Evolutionary conservation across 2,888 invertebrate species (phyloP), one percentile per base, ranked within the genome.

Genomic region (Reticulitermes lucifugus): DNA sequence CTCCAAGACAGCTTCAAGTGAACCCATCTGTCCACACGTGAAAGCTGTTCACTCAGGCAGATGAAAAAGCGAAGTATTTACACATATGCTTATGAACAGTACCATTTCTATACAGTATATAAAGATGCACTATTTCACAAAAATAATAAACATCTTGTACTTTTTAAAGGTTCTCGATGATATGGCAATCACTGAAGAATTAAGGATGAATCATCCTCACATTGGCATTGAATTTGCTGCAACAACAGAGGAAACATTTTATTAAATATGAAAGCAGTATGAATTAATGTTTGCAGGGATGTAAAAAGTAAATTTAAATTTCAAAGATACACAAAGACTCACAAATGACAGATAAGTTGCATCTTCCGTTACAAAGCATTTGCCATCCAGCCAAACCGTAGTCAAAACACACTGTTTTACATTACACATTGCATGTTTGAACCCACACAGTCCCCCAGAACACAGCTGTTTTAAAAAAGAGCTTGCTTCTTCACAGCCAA

Each of bases 31-130:
- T 41, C 5, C 7, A 51, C 77, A 77, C n/a, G 41, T 75, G 41
- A 75, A 77, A 77, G n/a, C 35, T 21, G 41, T 77, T 73, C 77
- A 77, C 51, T 77, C 77, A 10, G n/a, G 77, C 46, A n/a, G 77
- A 77, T 77, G 46, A 77, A 77, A 77, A 77, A 77, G 77, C 46
- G 9, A 77, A 77, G 41, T 77, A 77, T 77, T 41, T 77, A 77
- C 77, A 77, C n/a, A 77, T 25, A 1, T 55, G n/a, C 46, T 46
- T 77, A 35, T 77, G 77, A 46, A 46, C 77, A 22, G 9, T 46
- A 51, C 51, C 22, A 77, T 46, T n/a, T n/a, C 77, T 77, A 77
- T 77, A 77, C 77, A 77, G n/a, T n/a, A 77, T 77, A n/a, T 14
- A 46, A 77, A n/a, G 77, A 77, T n/a, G 77, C 46, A 22, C 22